Conservation (phyloP, 1,140 invertebrate species). For the Drosophila erecta region DNA sequence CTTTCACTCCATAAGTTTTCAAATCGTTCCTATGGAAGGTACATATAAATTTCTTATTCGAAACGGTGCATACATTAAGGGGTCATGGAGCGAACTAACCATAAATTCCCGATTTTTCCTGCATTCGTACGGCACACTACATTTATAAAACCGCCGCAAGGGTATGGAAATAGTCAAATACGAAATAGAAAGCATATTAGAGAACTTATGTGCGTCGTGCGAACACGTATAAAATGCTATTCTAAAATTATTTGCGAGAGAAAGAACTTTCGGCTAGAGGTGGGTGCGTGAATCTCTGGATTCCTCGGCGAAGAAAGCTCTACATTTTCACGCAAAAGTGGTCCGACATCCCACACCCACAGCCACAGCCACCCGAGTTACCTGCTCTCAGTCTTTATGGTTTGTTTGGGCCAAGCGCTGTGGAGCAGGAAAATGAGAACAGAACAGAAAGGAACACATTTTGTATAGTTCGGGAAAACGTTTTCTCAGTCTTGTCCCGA, state of each 20-base stretch:
- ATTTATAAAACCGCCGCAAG: no score
- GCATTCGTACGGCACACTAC: no score
- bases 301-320: constrained; percentile 10
- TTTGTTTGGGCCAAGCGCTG: constrained; percentile 16
- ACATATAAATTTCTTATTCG: no score
- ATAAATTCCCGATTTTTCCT: no score
- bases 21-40: no score
- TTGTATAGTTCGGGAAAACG: constrained; percentile 25
- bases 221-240: constrained; percentile 5
- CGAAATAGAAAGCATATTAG: constrained; percentile 40
- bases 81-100: no score
- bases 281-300: constrained; percentile 28
- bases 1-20: no score
- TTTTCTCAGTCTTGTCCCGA: constrained; percentile 61
- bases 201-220: background rate
- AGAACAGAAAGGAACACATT: constrained; percentile 20
- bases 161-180: background rate
- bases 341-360: background rate
- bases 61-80: no score
- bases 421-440: constrained; percentile 29
- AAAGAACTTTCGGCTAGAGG: constrained; percentile 21
- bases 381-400: constrained; percentile 23
- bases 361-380: background rate
- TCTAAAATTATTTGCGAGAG: constrained; percentile 60
- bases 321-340: background rate